These are phyloP conservation scores for Temnothorax longispinosus DNA, from an alignment of 1,140 invertebrate genomes.

Conservation along the genomic window DNA sequence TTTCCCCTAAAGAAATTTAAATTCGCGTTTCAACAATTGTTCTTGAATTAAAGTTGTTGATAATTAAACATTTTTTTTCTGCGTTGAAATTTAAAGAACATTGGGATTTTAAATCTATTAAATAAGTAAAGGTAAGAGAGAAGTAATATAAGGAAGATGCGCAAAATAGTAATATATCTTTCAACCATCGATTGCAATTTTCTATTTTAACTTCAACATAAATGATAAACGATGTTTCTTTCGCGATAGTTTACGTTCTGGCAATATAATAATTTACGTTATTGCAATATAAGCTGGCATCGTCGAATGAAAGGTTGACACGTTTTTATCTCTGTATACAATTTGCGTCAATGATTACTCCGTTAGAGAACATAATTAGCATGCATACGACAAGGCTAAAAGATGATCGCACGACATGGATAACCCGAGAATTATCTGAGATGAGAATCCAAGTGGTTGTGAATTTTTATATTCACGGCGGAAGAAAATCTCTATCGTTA, in stretches of 20 bases:
- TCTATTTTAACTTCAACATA: constrained; percentile 8
- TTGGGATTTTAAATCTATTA: background rate
- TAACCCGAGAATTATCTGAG: constrained; percentile 14
- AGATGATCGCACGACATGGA: background rate
- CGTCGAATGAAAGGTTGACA: constrained; percentile 36
- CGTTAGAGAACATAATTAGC: constrained; percentile 19
- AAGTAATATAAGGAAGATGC: background rate
- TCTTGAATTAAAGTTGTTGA: background rate
- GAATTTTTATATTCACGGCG: constrained; percentile 7
- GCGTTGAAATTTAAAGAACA: background rate
- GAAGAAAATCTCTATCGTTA: constrained; percentile 40
- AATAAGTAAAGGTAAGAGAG: background rate
- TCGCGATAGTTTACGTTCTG: background rate
- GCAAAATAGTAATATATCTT: background rate
- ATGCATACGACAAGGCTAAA: background rate
- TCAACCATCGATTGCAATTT: background rate
- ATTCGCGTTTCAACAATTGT: background rate
- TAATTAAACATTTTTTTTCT: background rate
- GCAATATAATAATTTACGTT: background rate
- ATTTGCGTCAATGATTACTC: constrained; percentile 21
- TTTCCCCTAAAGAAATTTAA: background rate
- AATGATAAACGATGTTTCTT: constrained; percentile 23
- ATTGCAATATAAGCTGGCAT: background rate
- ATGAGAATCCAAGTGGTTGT: background rate
- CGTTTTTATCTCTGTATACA: constrained; percentile 22